phyloP scores from a whole-genome alignment of 2,113 vertebrate species.

The Caracal caracal region DNA sequence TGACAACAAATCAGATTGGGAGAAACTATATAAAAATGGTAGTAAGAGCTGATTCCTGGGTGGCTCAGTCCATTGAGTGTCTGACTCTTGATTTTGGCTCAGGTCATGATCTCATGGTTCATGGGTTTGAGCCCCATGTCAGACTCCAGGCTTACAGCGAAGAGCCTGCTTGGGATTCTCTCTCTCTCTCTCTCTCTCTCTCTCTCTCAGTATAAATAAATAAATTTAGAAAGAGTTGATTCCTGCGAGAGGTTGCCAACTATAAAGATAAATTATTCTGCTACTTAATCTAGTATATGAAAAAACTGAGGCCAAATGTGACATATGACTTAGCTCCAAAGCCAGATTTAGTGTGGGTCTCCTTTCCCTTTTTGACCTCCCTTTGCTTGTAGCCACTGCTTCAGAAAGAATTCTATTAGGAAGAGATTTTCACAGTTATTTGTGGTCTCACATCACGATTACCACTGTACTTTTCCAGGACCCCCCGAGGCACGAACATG shows the following conservation, averaged over 20 bases:
- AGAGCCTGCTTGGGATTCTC: too few species aligned
- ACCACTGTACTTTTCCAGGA: not conserved
- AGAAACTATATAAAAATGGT: not conserved
- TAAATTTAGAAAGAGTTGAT: not conserved
- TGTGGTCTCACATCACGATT: not conserved
- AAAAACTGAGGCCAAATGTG: not conserved
- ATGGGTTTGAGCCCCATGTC: too few species aligned
- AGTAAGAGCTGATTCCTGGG: not conserved
- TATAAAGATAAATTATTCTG: not conserved
- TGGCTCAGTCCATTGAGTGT: too few species aligned
- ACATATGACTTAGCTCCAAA: not conserved
- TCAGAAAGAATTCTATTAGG: not conserved
- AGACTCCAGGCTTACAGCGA: too few species aligned
- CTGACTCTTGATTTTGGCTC: too few species aligned
- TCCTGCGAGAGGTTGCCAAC: not conserved
- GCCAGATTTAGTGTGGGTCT: not conserved
- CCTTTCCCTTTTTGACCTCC: not conserved
- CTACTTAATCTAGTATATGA: not conserved
- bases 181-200: too few species aligned
- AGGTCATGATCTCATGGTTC: too few species aligned
- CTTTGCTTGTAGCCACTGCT: not conserved
- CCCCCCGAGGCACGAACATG: not conserved
- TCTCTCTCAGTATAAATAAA: too few species aligned
- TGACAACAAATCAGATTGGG: not conserved
- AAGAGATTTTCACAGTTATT: not conserved